A percentile compares a stretch with the other conserved stretches of the same genome.
phyloP scores from a whole-genome alignment of 2,113 vertebrate genomes.

The Anarhynchus alexandrinus region DNA sequence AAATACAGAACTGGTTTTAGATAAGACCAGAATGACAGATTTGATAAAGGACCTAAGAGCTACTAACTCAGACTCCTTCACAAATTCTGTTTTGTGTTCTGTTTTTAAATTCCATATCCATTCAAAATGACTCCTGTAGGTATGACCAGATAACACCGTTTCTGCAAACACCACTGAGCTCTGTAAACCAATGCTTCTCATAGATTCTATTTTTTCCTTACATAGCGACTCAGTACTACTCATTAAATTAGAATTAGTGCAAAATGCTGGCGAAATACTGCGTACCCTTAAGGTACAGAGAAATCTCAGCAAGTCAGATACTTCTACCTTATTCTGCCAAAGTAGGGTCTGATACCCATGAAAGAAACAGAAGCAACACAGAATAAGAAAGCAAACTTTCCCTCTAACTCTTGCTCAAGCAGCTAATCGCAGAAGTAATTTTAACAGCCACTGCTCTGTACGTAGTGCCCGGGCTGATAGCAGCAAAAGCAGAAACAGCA shows the following conservation, averaged over 20 bases:
- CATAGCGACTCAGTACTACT: neutral
- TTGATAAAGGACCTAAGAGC: neutral
- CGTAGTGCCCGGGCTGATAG: neutral
- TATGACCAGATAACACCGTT: neutral
- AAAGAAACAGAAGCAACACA: neutral
- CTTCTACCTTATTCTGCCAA: neutral
- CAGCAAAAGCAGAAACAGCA: constrained; percentile 46
- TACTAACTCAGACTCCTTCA: neutral
- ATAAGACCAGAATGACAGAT: neutral
- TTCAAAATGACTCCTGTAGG: neutral
- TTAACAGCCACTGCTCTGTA: neutral
- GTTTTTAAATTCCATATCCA: neutral
- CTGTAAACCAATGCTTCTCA: neutral
- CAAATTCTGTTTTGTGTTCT: neutral
- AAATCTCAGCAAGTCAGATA: neutral
- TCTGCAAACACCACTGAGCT: neutral
- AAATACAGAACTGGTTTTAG: neutral
- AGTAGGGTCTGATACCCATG: accelerated
- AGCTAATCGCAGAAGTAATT: neutral
- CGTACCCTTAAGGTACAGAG: neutral
- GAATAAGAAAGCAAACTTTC: neutral
- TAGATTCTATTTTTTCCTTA: neutral
- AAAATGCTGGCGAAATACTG: neutral
- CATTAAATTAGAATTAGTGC: neutral
- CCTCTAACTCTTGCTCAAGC: neutral